phyloP scores from a whole-genome alignment of 2,797 vertebrate genomes.

The Champsocephalus esox region DNA sequence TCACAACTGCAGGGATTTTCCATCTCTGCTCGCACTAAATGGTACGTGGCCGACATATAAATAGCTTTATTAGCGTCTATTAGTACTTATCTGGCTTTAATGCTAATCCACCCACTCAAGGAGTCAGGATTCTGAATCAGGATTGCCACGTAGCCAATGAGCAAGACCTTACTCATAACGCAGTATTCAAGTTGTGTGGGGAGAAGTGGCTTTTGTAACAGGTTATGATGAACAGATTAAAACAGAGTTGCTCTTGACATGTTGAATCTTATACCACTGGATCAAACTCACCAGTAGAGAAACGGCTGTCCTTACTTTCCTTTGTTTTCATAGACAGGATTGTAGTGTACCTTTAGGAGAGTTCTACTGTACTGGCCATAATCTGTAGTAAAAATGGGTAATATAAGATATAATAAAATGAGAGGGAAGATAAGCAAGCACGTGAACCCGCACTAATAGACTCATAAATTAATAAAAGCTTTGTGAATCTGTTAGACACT shows the following conservation, averaged over 20 bases:
- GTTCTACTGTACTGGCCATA: conserved; percentile 5
- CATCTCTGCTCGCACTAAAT: conserved; percentile 72
- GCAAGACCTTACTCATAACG: not conserved
- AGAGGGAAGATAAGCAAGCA: conserved; percentile 4
- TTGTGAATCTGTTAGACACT: not conserved
- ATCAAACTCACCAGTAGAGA: not conserved
- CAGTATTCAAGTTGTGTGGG: not conserved
- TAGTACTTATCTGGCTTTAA: conserved; percentile 11
- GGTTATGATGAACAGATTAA: no score
- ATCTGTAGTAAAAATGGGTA: conserved; percentile 21
- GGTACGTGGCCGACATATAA: conserved; percentile 63
- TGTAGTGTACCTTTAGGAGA: conserved; percentile 3
- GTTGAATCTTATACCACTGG: not conserved
- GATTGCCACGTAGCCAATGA: not conserved
- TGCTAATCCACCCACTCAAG: conserved; percentile 1
- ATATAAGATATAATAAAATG: conserved; percentile 36
- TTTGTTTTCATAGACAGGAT: not conserved
- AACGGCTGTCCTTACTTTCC: not conserved
- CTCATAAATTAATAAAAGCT: not conserved
- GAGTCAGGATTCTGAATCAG: not conserved
- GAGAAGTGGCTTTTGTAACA: not conserved
- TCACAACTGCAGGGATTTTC: conserved; percentile 88
- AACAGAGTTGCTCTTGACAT: not conserved
- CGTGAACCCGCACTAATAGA: conserved; percentile 11
- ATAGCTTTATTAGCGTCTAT: conserved; percentile 18